phyloP scores from a whole-genome alignment of 2,113 vertebrate genomes.

The Sturnira hondurensis region DNA sequence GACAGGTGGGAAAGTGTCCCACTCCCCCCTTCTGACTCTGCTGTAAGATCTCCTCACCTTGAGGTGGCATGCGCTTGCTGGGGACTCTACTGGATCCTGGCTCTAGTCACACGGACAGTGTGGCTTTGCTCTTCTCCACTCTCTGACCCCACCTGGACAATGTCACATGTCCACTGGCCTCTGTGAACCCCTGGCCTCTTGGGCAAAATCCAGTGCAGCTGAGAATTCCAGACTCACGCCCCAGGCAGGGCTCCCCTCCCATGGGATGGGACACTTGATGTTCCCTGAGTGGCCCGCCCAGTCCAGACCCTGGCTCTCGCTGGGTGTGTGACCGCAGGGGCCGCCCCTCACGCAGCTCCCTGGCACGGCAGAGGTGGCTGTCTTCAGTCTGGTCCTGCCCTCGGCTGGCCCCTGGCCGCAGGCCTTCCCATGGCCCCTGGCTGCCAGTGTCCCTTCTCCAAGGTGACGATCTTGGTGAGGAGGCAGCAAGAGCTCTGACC shows the following conservation, averaged over 20 bases:
- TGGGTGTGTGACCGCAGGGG: too few relatives aligned
- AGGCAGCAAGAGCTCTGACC: neutral
- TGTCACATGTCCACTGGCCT: neutral
- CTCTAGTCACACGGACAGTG: fast-evolving
- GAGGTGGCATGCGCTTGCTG: fast-evolving
- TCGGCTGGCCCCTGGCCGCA: neutral
- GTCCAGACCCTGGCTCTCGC: fast-evolving
- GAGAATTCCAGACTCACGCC: neutral
- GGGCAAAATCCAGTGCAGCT: neutral
- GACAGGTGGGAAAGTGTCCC: fast-evolving
- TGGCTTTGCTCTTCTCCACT: neutral
- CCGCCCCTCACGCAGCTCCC: fast-evolving
- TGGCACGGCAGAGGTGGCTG: fast-evolving
- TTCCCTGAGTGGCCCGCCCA: neutral
- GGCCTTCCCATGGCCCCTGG: neutral
- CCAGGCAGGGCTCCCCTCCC: neutral
- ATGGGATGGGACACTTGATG: neutral
- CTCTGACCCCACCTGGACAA: neutral
- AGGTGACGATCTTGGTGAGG: fast-evolving
- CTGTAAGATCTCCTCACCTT: too few relatives aligned
- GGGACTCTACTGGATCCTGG: fast-evolving
- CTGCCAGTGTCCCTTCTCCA: neutral
- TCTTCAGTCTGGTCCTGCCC: neutral
- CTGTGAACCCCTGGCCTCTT: neutral
- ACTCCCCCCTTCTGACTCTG: fast-evolving